Percentiles rank a stretch among this genome's conserved stretches.
Evolutionary conservation across 2,797 vertebrate species (phyloP).

Genomic region (Calcarius lapponicus): DNA sequence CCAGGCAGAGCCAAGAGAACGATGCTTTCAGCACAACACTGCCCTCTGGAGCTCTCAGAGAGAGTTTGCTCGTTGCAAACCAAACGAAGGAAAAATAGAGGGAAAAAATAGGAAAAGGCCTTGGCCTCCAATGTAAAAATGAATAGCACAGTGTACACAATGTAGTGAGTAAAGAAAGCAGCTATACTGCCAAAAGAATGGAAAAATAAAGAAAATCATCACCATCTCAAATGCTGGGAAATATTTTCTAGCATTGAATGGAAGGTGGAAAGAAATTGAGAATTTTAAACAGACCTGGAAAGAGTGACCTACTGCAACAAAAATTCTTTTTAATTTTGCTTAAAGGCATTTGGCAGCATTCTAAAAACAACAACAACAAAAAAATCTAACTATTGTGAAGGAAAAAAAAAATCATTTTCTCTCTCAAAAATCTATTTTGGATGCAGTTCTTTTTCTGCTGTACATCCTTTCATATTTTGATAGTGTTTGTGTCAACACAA

Average conservation of each 20-base stretch:
- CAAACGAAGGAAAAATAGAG: conserved; percentile 3
- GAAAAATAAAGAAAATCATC: conserved; percentile 33
- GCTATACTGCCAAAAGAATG: not conserved
- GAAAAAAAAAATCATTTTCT: not conserved
- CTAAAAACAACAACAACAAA: conserved; percentile 27
- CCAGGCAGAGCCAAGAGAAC: not conserved
- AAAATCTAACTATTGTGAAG: not conserved
- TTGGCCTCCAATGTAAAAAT: conserved; percentile 28
- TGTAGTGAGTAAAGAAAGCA: conserved; percentile 41
- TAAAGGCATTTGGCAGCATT: conserved; percentile 51
- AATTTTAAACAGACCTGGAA: conserved; percentile 42
- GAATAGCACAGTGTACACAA: not conserved
- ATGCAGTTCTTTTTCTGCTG: conserved; percentile 27
- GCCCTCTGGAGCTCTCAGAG: conserved; percentile 33
- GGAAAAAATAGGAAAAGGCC: not conserved
- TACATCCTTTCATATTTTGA: conserved; percentile 46
- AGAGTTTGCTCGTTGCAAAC: not conserved
- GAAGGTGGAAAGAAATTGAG: not conserved
- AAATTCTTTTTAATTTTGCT: conserved; percentile 48
- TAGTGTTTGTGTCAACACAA: conserved; percentile 53
- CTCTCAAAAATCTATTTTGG: conserved; percentile 41
- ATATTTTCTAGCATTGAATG: not conserved
- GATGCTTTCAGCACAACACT: conserved; percentile 17
- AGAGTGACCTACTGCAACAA: not conserved
- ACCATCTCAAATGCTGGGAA: not conserved